Evolutionary conservation across 2,888 invertebrate genomes (phyloP).

Genomic region (Zaprionus bogoriensis): DNA sequence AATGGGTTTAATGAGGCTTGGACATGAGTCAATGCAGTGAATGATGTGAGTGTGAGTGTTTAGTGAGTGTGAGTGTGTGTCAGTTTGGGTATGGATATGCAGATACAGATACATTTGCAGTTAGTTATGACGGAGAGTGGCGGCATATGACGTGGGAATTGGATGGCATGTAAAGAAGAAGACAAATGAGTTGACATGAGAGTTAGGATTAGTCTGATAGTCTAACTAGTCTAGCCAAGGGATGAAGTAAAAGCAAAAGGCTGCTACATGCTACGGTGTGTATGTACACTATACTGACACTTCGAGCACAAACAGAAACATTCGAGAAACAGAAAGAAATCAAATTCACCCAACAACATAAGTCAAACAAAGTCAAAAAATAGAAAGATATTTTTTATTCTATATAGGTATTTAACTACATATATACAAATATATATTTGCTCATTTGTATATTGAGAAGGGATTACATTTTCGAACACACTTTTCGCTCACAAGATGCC

Average conservation of each 20-base stretch:
- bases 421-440: neutral
- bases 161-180: slow-evolving; percentile 79
- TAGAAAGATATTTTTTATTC: too few species aligned
- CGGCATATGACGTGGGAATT: slow-evolving; percentile 70
- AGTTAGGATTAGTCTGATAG: slow-evolving; percentile 31
- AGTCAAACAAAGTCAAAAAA: too few species aligned
- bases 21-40: neutral
- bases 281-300: too few species aligned
- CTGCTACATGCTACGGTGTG: too few species aligned
- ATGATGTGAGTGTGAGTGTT: neutral
- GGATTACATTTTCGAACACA: neutral
- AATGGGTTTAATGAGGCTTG: slow-evolving; percentile 17
- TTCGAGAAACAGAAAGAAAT: too few species aligned
- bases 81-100: neutral
- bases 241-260: neutral
- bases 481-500: too few species aligned
- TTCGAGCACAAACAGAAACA: too few species aligned
- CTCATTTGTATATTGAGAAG: neutral
- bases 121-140: slow-evolving; percentile 63
- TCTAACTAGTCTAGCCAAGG: neutral
- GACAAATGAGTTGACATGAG: slow-evolving; percentile 68
- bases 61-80: neutral
- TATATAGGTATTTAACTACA: too few species aligned
- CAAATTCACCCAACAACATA: neutral
- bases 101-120: slow-evolving; percentile 31